These are phyloP conservation scores for Hyaena hyaena DNA, from an alignment of 2,113 vertebrate species.

Conservation along the genomic window DNA sequence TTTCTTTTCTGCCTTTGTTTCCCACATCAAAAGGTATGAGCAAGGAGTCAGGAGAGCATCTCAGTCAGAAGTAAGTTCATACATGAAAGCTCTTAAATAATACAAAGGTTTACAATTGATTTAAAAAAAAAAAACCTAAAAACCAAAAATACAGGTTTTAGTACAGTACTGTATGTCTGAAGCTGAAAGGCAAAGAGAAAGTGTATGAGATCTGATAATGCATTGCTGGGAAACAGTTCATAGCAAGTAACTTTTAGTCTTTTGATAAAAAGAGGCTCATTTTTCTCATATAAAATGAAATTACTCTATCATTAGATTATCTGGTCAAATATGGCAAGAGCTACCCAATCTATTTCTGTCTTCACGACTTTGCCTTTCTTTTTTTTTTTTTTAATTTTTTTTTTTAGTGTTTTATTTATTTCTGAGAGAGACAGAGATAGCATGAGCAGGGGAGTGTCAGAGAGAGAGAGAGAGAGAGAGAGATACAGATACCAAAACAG, in stretches of 20 bases:
- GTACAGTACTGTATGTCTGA: neutral
- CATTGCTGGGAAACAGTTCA: neutral
- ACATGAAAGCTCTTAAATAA: neutral
- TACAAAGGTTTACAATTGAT: neutral
- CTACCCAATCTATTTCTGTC: neutral
- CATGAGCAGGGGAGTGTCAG: too few species aligned
- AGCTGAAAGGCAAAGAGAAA: neutral
- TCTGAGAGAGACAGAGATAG: too few species aligned
- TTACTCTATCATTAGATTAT: neutral
- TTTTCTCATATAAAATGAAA: neutral
- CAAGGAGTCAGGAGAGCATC: neutral
- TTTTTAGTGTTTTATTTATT: too few species aligned
- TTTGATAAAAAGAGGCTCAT: neutral
- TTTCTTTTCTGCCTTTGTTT: too few species aligned
- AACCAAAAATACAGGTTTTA: neutral
- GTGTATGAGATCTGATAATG: neutral
- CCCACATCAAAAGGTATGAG: neutral
- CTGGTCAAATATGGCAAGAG: neutral
- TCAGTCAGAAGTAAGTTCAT: neutral
- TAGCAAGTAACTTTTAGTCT: neutral
- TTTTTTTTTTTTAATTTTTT: too few species aligned
- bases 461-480: too few species aligned
- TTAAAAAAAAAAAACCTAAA: neutral
- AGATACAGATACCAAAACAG: too few species aligned
- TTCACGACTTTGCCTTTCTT: neutral